Base-by-base conservation (phyloP, 1,140 invertebrate genomes). In the Drosophila kurseongensis region DNA sequence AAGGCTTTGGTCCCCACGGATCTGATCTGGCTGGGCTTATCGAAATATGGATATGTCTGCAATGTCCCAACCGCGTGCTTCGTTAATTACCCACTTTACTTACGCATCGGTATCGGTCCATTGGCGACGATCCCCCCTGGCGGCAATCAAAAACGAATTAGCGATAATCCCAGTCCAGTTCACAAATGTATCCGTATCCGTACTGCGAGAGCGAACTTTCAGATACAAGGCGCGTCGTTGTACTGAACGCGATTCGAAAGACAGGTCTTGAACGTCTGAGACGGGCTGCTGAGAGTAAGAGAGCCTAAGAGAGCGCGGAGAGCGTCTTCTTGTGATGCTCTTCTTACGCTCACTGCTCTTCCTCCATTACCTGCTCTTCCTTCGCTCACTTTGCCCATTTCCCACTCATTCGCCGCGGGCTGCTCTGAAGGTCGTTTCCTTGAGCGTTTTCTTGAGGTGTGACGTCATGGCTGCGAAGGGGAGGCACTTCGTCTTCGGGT, bases 131-230 rank as follows among this genome's bases (percentile, higher is more conserved):
- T 60, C 48, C 72, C 77, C 78, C 63, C 50, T 35, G 75, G 58
- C 75, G 66, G 51, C 62, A 89, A 88, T 86, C 75, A 79, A 86
- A 86, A 88, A 76, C 65, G 78, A 88, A 89, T 89, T 89, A 86
- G 67, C 56, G 79, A 67, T 86, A 88, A 86, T 86, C 29, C 29
- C 29, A 32, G 29, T 32, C 82, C 82, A 67, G 51, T 36, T 9
- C 50, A 12, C 10, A 52, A 45, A 58, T 44, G 45, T 63, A 57
- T 67, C 55, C 41, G 44, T 63, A 78, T 73, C 67, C 68, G 59
- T 40, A 42, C 42, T 51, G 63, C 62, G 40, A 77, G 51, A 58
- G 48, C 76, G 63, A 84, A 77, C 83, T 71, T 66, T n/a, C 78
- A 88, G 84, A 89, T 77, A 77, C 83, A 51, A 51, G 48, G 48